Conservation (phyloP, 2,888 invertebrate genomes). For the Acanthococcus lagerstroemiae region DNA sequence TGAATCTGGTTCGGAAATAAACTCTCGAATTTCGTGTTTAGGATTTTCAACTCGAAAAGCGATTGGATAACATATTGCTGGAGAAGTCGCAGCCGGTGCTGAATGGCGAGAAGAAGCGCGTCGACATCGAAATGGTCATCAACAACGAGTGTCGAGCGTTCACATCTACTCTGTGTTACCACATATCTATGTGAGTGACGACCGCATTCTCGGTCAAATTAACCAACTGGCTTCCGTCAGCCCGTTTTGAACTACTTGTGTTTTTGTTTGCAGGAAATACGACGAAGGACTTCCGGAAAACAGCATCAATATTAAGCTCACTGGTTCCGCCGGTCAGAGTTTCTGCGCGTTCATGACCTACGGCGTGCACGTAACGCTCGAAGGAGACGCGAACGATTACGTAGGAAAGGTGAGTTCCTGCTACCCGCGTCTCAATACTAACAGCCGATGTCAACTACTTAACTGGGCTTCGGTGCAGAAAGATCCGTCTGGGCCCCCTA, state of each 20-base stretch:
- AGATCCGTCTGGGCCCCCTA: no score
- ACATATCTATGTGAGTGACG: conserved; percentile 73
- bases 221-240: no score
- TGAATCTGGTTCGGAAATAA: no score
- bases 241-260: not conserved
- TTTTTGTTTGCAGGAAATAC: conserved; percentile 54
- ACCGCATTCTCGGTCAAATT: not conserved
- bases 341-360: conserved; percentile 93
- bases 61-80: conserved; percentile 68
- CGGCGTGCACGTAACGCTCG: conserved; percentile 79
- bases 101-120: conserved; percentile 56
- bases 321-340: conserved; percentile 95
- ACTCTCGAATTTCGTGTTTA: conserved; percentile 41
- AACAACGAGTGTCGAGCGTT: conserved; percentile 88
- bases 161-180: conserved; percentile 85
- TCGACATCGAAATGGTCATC: conserved; percentile 67
- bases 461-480: no score
- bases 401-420: conserved; percentile 73
- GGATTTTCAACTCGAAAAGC: conserved; percentile 77
- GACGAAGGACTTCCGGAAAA: conserved; percentile 75
- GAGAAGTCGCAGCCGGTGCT: conserved; percentile 62
- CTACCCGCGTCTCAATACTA: no score
- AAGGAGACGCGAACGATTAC: conserved; percentile 97
- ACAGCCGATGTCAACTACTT: no score
- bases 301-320: conserved; percentile 69